Percentiles rank a stretch among this genome's conserved stretches.
Evolutionary conservation across 2,888 invertebrate species (phyloP).

Genomic region (Chesias legatella): DNA sequence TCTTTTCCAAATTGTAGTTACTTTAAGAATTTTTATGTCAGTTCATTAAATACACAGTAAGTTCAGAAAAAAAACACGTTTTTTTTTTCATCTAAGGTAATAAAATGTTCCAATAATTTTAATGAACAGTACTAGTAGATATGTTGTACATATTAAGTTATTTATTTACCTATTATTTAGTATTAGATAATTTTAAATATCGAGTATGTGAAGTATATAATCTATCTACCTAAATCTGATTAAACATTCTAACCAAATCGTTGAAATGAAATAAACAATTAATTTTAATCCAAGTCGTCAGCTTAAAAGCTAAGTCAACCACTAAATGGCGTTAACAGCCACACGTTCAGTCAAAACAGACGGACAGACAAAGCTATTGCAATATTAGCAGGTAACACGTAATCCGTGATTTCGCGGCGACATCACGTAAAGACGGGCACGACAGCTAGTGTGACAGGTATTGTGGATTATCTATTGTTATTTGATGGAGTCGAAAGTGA

Average conservation of each 20-base stretch:
- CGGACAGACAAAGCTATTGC: slow-evolving; percentile 20
- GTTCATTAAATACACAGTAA: too few relatives aligned
- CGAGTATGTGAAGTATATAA: too few relatives aligned
- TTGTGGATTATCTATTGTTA: slow-evolving; percentile 25
- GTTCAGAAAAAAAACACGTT: too few relatives aligned
- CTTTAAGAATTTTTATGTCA: too few relatives aligned
- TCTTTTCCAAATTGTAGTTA: too few relatives aligned
- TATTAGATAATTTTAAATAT: too few relatives aligned
- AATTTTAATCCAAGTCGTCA: slow-evolving; percentile 9
- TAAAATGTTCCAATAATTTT: too few relatives aligned
- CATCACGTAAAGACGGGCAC: slow-evolving; percentile 48
- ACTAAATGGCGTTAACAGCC: slow-evolving; percentile 16
- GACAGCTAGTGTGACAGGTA: slow-evolving; percentile 12
- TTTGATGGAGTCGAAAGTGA: slow-evolving; percentile 61
- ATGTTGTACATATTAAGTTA: too few relatives aligned
- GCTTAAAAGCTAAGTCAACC: slow-evolving; percentile 11
- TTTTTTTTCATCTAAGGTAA: too few relatives aligned
- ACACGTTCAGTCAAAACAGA: slow-evolving; percentile 26
- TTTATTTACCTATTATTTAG: too few relatives aligned
- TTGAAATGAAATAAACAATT: slow-evolving; percentile 19
- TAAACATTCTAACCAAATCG: slow-evolving; percentile 10
- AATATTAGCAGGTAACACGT: slow-evolving; percentile 23
- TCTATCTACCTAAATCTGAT: too few relatives aligned
- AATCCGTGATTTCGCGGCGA: slow-evolving; percentile 15
- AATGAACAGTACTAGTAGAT: too few relatives aligned